Percentiles rank a stretch among this genome's conserved stretches.
Conservation (phyloP, 2,888 invertebrate genomes). For the Drosophila imparisetae region DNA sequence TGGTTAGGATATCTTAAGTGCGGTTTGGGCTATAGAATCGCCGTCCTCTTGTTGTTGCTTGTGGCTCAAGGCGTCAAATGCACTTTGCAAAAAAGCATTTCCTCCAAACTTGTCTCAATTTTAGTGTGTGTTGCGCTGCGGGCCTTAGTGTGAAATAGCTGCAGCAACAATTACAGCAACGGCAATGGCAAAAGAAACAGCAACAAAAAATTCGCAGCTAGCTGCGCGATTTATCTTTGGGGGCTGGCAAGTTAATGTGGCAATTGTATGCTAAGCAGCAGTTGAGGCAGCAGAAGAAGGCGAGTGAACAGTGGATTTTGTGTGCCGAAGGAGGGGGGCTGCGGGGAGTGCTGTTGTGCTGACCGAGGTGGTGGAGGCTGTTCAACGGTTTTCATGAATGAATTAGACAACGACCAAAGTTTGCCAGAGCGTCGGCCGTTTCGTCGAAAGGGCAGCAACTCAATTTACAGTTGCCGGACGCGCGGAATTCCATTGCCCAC, state of each 20-base stretch:
- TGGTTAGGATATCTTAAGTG: slow-evolving; percentile 10
- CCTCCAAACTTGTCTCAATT: slow-evolving; percentile 77
- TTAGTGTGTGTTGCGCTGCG: slow-evolving; percentile 63
- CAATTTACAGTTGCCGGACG: slow-evolving; percentile 72
- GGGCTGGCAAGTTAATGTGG: slow-evolving; percentile 77
- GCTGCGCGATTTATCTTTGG: slow-evolving; percentile 75
- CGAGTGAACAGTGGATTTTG: background rate
- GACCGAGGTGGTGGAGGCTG: slow-evolving; percentile 33
- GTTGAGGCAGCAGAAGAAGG: slow-evolving; percentile 32
- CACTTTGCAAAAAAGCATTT: slow-evolving; percentile 81
- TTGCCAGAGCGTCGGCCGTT: slow-evolving; percentile 32
- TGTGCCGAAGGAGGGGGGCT: background rate
- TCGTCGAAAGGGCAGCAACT: slow-evolving; percentile 73
- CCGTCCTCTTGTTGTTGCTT: slow-evolving; percentile 26
- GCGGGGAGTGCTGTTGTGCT: background rate
- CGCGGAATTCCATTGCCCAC: slow-evolving; percentile 68
- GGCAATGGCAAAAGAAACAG: slow-evolving; percentile 33
- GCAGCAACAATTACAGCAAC: slow-evolving; percentile 36
- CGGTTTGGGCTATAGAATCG: background rate
- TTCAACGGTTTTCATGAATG: slow-evolving; percentile 76
- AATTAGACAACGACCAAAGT: slow-evolving; percentile 72
- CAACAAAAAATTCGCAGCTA: slow-evolving; percentile 57
- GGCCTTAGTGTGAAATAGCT: slow-evolving; percentile 75
- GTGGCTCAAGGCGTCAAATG: slow-evolving; percentile 78
- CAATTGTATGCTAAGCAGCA: slow-evolving; percentile 81